Evolutionary conservation across 2,888 invertebrate species (phyloP).

Genomic region (Anarsia innoxiella): DNA sequence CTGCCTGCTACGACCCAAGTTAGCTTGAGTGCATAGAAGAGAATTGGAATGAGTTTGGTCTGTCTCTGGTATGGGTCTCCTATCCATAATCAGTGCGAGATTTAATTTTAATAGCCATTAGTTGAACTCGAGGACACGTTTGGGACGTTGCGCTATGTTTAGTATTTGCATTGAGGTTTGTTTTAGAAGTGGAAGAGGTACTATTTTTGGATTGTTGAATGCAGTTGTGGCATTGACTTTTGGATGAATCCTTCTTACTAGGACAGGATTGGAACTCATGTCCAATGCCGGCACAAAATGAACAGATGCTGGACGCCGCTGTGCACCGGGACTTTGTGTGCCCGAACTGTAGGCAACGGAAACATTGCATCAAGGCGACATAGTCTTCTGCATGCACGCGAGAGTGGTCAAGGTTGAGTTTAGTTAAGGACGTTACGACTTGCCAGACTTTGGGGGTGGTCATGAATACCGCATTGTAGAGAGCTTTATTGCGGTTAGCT

Average conservation of each 20-base stretch:
- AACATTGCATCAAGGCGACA: not conserved
- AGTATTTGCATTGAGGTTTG: not conserved
- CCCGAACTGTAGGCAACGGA: conserved; percentile 2
- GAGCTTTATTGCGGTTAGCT: not conserved
- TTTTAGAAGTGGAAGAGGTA: too few relatives aligned
- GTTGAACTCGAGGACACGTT: conserved; percentile 4
- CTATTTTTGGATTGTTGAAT: not conserved
- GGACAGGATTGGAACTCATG: conserved; percentile 9
- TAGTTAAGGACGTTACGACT: not conserved
- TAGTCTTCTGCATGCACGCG: not conserved
- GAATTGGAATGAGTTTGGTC: not conserved
- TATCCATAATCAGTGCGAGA: not conserved
- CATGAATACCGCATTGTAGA: not conserved
- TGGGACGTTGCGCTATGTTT: conserved; percentile 10
- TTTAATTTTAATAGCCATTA: not conserved
- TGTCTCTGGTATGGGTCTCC: not conserved
- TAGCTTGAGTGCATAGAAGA: not conserved
- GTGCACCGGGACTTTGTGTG: not conserved
- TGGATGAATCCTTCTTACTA: not conserved
- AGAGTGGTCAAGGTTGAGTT: not conserved
- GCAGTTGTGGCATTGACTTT: conserved; percentile 16
- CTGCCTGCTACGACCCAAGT: not conserved
- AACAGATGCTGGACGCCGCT: not conserved
- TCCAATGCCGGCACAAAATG: not conserved
- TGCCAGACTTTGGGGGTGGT: not conserved